Evolutionary conservation across 2,113 vertebrate genomes (phyloP), one percentile per base, ranked within the genome.

Genomic region (Odocoileus virginianus): DNA sequence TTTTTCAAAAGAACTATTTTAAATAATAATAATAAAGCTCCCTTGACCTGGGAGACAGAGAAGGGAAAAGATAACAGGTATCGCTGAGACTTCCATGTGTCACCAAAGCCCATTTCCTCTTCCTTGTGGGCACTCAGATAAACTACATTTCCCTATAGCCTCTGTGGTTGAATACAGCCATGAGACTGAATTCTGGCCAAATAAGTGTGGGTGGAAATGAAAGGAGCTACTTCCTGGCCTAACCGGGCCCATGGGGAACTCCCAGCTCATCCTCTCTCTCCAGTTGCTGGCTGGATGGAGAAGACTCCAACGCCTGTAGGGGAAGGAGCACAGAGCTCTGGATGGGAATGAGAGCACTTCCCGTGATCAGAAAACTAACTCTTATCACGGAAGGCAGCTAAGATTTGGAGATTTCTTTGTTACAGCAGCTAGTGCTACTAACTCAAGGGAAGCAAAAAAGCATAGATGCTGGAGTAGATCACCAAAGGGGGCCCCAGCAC

Each of bases 61-160:
- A 71, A 79, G 55, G 21, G 23, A 52, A 25, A 67, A 71, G 55
- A 61, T 55, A 30, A 27, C 86, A 60, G n/a, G 11, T 33, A 54
- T 83, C 47, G 14, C 30, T 33, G 50, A 33, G 50, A 89, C 89
- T 82, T 74, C 27, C 7, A 28, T 6, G 10, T 47, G 50, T 79
- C 55, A 92, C 61, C 92, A 93, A 82, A 58, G 78, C 78, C 45
- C 28, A 21, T 36, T 57, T 81, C 64, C 47, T 96, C 21, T 78
- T 78, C 91, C 33, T 95, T 10, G 0, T 12, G 85, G 45, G 47
- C 82, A 83, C 89, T 64, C 8, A 4, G 52, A 28, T 58, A 30
- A 83, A 89, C 19, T 79, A 58, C 57, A 57, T 21, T 58, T 87
- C 64, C 89, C 92, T 30, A 4, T 36, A 50, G 76, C 43, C 8